phyloP scores from a whole-genome alignment of 2,113 vertebrate genomes.

The Cygnus buccinator region DNA sequence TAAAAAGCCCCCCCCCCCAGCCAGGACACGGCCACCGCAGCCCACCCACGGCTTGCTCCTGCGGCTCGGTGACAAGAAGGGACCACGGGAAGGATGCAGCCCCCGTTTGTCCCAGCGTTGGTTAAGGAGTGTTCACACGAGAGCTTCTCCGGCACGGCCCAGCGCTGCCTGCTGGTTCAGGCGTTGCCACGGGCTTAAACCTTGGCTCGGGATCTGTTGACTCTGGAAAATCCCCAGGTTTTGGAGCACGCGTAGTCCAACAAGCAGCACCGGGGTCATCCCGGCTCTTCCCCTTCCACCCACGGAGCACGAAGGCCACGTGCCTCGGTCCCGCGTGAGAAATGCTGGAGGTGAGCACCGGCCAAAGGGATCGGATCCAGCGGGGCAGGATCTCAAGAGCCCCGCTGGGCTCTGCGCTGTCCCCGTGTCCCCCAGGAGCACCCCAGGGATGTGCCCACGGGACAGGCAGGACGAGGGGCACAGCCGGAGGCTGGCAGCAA shows the following conservation, averaged over 20 bases:
- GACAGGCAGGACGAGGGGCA: neutral
- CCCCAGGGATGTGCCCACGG: fast-evolving
- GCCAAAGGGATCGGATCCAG: fast-evolving
- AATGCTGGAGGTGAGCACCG: fast-evolving
- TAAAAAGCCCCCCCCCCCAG: neutral
- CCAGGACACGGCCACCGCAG: fast-evolving
- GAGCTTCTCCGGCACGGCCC: neutral
- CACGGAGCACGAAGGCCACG: neutral
- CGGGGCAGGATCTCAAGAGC: neutral
- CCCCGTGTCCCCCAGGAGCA: neutral
- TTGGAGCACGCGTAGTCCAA: neutral
- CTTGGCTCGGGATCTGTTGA: neutral
- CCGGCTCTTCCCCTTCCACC: neutral
- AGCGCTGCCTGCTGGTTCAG: neutral
- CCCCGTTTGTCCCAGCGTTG: neutral
- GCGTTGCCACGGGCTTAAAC: neutral
- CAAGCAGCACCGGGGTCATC: neutral
- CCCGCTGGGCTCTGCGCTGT: no score
- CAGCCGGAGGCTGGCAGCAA: neutral
- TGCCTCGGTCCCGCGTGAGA: neutral
- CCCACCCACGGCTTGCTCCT: fast-evolving
- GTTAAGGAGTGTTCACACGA: neutral
- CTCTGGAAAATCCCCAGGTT: neutral
- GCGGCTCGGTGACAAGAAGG: fast-evolving
- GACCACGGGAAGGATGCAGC: neutral